Evolutionary conservation across 2,888 invertebrate species (phyloP), one percentile per base, ranked within the genome.

Genomic region (Dione vanillae): DNA sequence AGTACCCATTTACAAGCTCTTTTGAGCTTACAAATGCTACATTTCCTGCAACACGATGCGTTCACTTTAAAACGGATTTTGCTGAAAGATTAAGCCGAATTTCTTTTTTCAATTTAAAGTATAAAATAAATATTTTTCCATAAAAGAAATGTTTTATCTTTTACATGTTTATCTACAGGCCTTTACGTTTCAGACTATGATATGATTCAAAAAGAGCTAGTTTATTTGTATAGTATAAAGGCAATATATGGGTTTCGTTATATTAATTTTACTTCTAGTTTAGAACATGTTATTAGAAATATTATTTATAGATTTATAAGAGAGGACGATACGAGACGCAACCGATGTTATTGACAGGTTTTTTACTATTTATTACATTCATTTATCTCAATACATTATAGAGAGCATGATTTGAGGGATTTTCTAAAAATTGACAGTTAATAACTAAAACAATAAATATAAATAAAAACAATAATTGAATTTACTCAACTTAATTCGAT

Each of bases 1-100:
- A 67, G 67, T 67, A 51, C 59, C 59, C 67, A 58, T 67, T 67
- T 68, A 68, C 58, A 51, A 67, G 67, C 61, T 68, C 68, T 68
- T 68, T 68, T 62, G 54, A 68, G 59, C 62, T 52, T 37, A 62
- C 68, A 47, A 68, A 68, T 49, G 68, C 52, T 68, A 45, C 62
- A 45, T 68, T 52, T 61, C 27, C 20, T 37, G 52, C 51, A 68
- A 62, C 35, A 20, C 35, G 52, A 61, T 61, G 59, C 59, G 59
- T 61, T 43, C 51, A 51, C 37, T 62, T 68, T 62, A 52, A 61
- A 54, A 14, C 35, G 68, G 62, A 54, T 68, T 68, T 40, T 45
- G 54, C 19, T 62, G 43, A 62, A 62, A 52, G 41, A 52, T 62
- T 68, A 37, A 62, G 52, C n/a, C 19, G 12, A 47, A 49, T 49